Conservation (phyloP, 2,797 vertebrate genomes). For the Eurystomus glaucurus region DNA sequence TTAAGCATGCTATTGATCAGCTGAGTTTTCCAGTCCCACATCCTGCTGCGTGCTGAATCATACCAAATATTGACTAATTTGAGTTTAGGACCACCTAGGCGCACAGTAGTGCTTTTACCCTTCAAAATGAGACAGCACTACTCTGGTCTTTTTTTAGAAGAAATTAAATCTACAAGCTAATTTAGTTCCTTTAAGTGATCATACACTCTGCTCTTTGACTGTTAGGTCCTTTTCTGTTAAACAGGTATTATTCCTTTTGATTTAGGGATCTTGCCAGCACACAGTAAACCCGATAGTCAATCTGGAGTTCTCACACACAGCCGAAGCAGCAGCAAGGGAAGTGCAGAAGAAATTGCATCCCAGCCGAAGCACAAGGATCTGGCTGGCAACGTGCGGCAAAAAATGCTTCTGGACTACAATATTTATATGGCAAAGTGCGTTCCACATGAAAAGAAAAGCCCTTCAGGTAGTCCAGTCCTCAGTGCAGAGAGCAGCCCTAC, state of each 20-base stretch:
- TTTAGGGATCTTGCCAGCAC: conserved; percentile 83
- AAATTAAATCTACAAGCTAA: background rate
- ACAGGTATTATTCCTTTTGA: background rate
- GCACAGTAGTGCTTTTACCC: background rate
- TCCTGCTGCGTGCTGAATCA: conserved; percentile 38
- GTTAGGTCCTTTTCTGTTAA: background rate
- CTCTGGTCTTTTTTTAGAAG: background rate
- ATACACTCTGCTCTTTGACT: background rate
- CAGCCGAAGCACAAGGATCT: conserved; percentile 89
- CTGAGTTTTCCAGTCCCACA: background rate
- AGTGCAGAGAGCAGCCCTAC: conserved; percentile 94
- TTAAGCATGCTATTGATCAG: conserved; percentile 24
- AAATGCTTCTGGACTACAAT: conserved; percentile 90
- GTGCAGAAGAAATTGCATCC: conserved; percentile 88
- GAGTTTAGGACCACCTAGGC: background rate
- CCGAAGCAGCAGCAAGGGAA: conserved; percentile 92
- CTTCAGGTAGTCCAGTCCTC: conserved; percentile 84
- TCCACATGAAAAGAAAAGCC: conserved; percentile 84
- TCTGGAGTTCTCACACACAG: conserved; percentile 85
- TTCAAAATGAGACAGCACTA: background rate
- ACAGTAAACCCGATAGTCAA: conserved; percentile 74
- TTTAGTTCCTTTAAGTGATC: background rate
- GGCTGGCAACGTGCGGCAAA: conserved; percentile 82
- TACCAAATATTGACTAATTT: background rate
- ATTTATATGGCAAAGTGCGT: conserved; percentile 93